Evolutionary conservation across 2,888 invertebrate species (phyloP), one percentile per base, ranked within the genome.

Genomic region (Rhingia rostrata): DNA sequence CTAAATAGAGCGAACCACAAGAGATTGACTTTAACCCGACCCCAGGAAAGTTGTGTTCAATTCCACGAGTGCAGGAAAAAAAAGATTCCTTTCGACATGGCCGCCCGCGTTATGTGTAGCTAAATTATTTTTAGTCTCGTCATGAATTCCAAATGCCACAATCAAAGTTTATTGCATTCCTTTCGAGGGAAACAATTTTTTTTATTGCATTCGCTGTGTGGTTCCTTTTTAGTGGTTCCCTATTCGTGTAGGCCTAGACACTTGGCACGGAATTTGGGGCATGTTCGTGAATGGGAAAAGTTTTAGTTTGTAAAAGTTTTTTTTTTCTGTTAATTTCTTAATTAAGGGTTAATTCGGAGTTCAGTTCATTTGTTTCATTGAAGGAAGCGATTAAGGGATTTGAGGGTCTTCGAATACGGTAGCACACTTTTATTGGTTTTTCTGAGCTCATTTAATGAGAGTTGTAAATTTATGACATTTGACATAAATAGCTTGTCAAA

Each of bases 101-200:
- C 4, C 30, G 58, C 30, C 12, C 12, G 39, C 43, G 37, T 53
- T 53, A 70, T 66, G 58, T 63, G 61, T 64, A 22, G 58, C 69
- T 64, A 83, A 64, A 79, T 73, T 83, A 83, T 83, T 79, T 83
- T 83, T 83, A 83, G 83, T 41, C 43, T 41, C 66, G 64, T 30
- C 73, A 69, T 64, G 83, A 64, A 79, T 79, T 79, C 56, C 73
- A 14, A 64, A 83, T 67, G 47, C 72, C 66, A 51, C 83, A 69
- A 64, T 64, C 73, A 69, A 60, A 83, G 67, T 83, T 83, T 83
- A 83, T 79, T 64, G 83, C 83, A 83, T 83, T 83, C 83, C 53
- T 74, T 73, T 7, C n/a, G 47, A 73, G 51, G 58, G 69, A 53
- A 74, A 41, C 12, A 37, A 53, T 66, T 78, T 70, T 66, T 67